A percentile compares a stretch with the other conserved stretches of the same genome.
Conservation (phyloP, 2,888 invertebrate genomes). For the Stictocephala bisonia region DNA sequence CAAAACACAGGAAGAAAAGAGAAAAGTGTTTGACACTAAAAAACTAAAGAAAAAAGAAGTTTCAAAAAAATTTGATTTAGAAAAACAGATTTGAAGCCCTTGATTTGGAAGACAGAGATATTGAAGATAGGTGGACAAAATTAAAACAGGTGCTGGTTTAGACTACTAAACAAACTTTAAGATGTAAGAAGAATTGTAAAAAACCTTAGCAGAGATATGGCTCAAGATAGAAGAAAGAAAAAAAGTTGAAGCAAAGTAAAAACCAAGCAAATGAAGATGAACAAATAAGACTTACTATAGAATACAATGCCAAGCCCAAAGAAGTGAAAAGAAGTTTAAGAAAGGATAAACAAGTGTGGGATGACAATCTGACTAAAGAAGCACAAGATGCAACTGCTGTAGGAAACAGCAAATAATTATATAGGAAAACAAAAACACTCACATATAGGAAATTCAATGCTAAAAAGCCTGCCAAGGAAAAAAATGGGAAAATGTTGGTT, state of each 20-base stretch:
- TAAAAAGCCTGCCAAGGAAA: no score
- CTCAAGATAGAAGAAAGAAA: constrained; percentile 4
- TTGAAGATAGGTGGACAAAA: not conserved
- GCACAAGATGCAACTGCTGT: no score
- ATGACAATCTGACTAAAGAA: no score
- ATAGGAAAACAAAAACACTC: constrained; percentile 5
- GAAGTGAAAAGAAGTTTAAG: no score
- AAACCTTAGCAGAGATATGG: not conserved
- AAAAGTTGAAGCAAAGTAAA: not conserved
- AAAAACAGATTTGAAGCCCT: not conserved
- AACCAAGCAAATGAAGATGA: not conserved
- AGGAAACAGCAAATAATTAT: no score
- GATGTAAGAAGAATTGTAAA: not conserved
- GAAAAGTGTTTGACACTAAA: not conserved
- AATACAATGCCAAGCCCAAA: no score
- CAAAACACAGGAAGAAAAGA: not conserved
- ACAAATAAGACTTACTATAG: no score
- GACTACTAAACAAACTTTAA: not conserved
- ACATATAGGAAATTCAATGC: not conserved
- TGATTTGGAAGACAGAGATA: not conserved
- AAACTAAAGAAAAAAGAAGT: constrained; percentile 1
- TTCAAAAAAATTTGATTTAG: not conserved
- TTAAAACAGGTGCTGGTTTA: not conserved
- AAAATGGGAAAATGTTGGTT: no score
- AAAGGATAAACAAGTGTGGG: no score